These are phyloP conservation scores for Metridium senile DNA, from an alignment of 92 coral and sea anemone species.

Conservation along the genomic window DNA sequence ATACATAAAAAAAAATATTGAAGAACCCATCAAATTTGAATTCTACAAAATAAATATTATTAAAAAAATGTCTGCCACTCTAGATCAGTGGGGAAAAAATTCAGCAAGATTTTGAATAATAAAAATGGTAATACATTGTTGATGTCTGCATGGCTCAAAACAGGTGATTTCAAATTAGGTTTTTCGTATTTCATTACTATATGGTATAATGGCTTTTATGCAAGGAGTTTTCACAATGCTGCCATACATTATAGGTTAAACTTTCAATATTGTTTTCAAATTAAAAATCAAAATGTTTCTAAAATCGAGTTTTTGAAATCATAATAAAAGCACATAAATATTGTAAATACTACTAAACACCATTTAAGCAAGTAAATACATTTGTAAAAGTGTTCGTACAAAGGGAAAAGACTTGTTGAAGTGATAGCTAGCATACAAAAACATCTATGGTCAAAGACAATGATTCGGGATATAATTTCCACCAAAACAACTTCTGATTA, in stretches of 20 bases:
- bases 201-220: background rate
- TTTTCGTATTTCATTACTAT: background rate
- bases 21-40: background rate
- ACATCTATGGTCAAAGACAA: background rate
- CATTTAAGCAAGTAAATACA: background rate
- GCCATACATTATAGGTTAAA: background rate
- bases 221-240: background rate
- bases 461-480: background rate
- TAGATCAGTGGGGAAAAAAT: too few relatives aligned
- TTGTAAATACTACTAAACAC: background rate
- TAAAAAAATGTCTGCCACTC: too few relatives aligned
- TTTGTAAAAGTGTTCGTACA: background rate
- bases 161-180: slow-evolving; percentile 11
- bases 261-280: background rate
- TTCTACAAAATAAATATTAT: background rate
- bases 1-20: background rate
- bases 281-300: background rate
- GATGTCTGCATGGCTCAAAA: background rate
- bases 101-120: background rate
- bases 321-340: background rate
- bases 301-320: background rate
- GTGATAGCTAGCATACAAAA: too few relatives aligned
- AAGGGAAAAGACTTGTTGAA: background rate
- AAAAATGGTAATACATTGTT: background rate
- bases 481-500: background rate